Conservation (phyloP, 2,113 vertebrate species). For the Eulacestoma nigropectus region DNA sequence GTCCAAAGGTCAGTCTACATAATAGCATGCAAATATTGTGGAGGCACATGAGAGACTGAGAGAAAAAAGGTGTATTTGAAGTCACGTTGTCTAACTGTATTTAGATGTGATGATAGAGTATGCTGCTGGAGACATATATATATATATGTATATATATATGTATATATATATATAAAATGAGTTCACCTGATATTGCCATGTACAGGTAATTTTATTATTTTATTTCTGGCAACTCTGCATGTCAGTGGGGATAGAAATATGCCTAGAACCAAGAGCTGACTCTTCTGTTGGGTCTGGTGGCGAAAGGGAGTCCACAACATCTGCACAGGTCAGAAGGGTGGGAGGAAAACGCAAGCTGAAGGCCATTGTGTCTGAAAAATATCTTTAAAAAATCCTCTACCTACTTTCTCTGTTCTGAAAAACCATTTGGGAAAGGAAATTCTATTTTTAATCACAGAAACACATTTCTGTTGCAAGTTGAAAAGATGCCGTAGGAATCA, state of each 20-base stretch:
- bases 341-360: neutral
- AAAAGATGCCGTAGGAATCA: neutral
- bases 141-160: neutral
- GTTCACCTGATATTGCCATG: neutral
- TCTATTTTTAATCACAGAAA: neutral
- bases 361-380: neutral
- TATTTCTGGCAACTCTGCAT: conserved; percentile 1
- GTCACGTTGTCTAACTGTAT: neutral
- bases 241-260: neutral
- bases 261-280: neutral
- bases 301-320: neutral
- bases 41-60: neutral
- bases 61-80: neutral
- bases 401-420: neutral
- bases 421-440: neutral
- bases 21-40: neutral
- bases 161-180: neutral
- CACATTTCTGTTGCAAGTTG: neutral
- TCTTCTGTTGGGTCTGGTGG: neutral
- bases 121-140: neutral
- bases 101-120: neutral
- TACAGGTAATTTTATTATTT: conserved; percentile 15
- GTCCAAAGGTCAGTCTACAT: neutral
- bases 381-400: neutral
- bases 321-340: conserved; percentile 10